phyloP scores from a whole-genome alignment of 2,888 invertebrate species.

The Acronicta aceris region DNA sequence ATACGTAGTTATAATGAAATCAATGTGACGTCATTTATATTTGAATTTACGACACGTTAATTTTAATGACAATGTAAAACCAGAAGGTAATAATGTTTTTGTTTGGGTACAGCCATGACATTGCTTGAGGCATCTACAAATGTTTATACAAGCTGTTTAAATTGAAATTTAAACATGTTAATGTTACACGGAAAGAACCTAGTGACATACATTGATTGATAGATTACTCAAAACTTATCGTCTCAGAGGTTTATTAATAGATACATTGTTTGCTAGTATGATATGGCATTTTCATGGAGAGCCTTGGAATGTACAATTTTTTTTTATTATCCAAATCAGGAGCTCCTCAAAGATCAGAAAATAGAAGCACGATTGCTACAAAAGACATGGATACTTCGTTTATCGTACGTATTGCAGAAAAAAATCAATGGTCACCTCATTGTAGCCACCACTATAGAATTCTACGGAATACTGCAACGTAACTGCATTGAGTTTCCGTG shows the following conservation, averaged over 20 bases:
- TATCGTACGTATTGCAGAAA: background rate
- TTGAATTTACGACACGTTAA: conserved; percentile 68
- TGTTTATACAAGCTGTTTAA: conserved; percentile 4
- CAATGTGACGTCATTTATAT: conserved; percentile 62
- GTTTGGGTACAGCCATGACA: conserved; percentile 43
- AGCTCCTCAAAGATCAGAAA: too few species aligned
- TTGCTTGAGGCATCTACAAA: conserved; percentile 14
- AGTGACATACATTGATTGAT: conserved; percentile 38
- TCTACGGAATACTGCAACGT: conserved; percentile 50
- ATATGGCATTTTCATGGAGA: conserved; percentile 25
- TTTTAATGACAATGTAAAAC: conserved; percentile 65
- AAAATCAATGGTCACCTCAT: conserved; percentile 26
- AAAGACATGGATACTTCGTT: too few species aligned
- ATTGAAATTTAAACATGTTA: background rate
- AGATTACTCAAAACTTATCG: conserved; percentile 20
- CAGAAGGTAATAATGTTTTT: conserved; percentile 46
- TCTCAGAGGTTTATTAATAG: conserved; percentile 27
- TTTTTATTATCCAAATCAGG: background rate
- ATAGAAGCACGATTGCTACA: too few species aligned
- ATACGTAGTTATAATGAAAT: conserved; percentile 62
- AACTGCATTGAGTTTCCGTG: conserved; percentile 53
- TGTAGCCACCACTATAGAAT: conserved; percentile 12
- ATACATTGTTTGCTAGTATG: conserved; percentile 27
- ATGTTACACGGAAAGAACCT: conserved; percentile 6
- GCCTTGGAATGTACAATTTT: conserved; percentile 23